Evolutionary conservation across 2,113 vertebrate genomes (phyloP).

Genomic region (Sphaerodactylus townsendi): DNA sequence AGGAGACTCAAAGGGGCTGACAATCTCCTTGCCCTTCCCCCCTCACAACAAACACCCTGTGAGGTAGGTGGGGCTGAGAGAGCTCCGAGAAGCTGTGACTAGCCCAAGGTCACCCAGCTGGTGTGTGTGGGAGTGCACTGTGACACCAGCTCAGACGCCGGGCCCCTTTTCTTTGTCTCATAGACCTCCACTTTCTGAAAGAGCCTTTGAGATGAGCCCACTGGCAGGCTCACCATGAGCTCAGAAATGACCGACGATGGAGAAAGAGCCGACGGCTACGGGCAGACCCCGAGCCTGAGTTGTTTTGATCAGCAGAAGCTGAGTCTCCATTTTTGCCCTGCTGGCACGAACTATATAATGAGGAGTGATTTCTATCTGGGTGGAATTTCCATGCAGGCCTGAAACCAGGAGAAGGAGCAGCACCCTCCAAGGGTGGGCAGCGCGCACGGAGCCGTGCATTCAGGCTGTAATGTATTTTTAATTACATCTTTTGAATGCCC

Average conservation of each 20-base stretch:
- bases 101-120: too few relatives aligned
- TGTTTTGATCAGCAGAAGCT: background rate
- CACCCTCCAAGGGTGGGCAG: background rate
- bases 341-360: background rate
- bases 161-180: background rate
- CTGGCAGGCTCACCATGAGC: too few relatives aligned
- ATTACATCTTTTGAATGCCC: constrained; percentile 28
- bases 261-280: background rate
- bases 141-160: background rate
- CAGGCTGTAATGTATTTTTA: constrained; percentile 31
- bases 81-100: too few relatives aligned
- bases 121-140: too few relatives aligned
- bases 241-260: background rate
- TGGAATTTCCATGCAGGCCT: background rate
- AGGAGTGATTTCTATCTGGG: constrained; percentile 2
- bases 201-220: background rate
- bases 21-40: too few relatives aligned
- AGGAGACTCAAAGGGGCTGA: too few relatives aligned
- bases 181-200: background rate
- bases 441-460: background rate
- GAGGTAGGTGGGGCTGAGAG: too few relatives aligned
- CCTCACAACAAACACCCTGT: too few relatives aligned
- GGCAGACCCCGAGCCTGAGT: too few relatives aligned
- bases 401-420: background rate
- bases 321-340: background rate